Conservation (phyloP, 2,113 vertebrate species). For the Cisticola juncidis region DNA sequence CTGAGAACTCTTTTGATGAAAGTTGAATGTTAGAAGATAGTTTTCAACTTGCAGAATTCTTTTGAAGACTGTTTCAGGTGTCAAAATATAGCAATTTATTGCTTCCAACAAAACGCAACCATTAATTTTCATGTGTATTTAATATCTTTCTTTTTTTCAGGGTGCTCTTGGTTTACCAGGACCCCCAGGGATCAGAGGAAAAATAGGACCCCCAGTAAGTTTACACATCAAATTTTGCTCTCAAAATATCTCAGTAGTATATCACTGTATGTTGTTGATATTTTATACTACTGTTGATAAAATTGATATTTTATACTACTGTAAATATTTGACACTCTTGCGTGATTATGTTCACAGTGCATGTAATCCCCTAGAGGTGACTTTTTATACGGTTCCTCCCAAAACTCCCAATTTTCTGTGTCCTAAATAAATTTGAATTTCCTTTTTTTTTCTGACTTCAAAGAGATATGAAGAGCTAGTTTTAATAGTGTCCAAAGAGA, state of each 20-base stretch:
- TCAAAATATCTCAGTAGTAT: not conserved
- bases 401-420: not conserved
- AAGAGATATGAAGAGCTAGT: not conserved
- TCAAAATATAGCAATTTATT: not conserved
- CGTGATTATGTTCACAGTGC: not conserved
- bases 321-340: not conserved
- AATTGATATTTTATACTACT: not conserved
- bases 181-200: conserved; percentile 86
- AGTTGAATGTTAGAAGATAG: not conserved
- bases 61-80: not conserved
- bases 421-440: not conserved
- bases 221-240: not conserved
- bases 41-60: not conserved
- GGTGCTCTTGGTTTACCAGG: conserved; percentile 85
- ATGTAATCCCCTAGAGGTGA: not conserved
- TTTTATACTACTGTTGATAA: not conserved
- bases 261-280: not conserved
- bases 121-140: not conserved
- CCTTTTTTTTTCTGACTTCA: not conserved
- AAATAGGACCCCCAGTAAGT: conserved; percentile 88
- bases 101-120: not conserved
- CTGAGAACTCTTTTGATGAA: not conserved
- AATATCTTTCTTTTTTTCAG: conserved; percentile 71
- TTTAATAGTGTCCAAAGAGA: not conserved
- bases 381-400: not conserved